These are phyloP conservation scores for Epicauta chinensis DNA, from an alignment of 1,140 invertebrate species.

Conservation along the genomic window DNA sequence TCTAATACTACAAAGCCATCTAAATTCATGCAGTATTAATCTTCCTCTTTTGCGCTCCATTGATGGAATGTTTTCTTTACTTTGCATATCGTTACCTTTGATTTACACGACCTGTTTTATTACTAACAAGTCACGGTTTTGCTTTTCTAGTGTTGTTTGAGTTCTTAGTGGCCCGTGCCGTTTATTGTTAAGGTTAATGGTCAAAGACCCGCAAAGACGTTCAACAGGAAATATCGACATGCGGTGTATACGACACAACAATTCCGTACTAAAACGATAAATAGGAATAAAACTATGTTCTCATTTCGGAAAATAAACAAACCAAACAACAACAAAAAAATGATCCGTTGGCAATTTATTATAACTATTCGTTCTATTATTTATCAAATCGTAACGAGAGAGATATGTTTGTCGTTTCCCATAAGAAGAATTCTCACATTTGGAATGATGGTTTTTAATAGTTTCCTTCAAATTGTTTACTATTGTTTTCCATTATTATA, in stretches of 20 bases:
- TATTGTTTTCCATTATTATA: conserved; percentile 6
- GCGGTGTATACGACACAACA: conserved; percentile 17
- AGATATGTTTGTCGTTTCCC: conserved; percentile 7
- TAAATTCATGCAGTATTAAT: no score
- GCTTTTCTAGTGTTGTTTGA: conserved; percentile 3
- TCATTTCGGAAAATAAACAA: conserved; percentile 6
- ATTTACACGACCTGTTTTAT: background rate
- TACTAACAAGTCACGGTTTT: conserved; percentile 13
- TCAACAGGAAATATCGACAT: conserved; percentile 27
- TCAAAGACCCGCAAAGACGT: conserved; percentile 25
- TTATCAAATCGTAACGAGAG: conserved; percentile 17
- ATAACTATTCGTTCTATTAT: conserved; percentile 20
- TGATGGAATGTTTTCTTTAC: no score
- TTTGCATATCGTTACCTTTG: no score
- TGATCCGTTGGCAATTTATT: conserved; percentile 7
- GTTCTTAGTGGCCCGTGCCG: conserved; percentile 13
- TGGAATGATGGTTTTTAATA: conserved; percentile 14
- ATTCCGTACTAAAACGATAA: conserved; percentile 16
- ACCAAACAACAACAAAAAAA: no score
- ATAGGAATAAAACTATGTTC: conserved; percentile 5
- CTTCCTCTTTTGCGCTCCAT: no score
- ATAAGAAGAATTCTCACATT: conserved; percentile 22
- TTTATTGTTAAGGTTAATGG: conserved; percentile 14
- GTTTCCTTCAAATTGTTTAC: conserved; percentile 12
- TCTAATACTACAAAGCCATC: no score